phyloP scores from a whole-genome alignment of 2,797 vertebrate species.

The Pipistrellus pipistrellus region DNA sequence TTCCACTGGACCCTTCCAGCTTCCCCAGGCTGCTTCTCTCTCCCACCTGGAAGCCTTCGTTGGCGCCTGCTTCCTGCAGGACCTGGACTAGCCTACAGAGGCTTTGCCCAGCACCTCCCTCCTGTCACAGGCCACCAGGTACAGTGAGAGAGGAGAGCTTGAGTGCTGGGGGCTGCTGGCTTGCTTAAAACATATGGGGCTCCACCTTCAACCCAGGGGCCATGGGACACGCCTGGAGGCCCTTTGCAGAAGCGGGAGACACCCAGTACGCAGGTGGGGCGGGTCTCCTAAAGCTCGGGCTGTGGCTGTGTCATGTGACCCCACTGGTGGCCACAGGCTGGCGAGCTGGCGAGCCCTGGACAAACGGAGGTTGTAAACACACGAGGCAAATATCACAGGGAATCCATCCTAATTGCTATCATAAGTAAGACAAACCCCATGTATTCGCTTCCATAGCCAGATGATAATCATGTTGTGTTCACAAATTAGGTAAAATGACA shows the following conservation, averaged over 20 bases:
- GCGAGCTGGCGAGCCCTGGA: not conserved
- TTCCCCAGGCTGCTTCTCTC: not conserved
- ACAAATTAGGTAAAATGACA: conserved; percentile 1
- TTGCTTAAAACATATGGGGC: not conserved
- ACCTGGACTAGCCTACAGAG: not conserved
- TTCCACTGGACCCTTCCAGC: not conserved
- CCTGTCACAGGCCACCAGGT: not conserved
- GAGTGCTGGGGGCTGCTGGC: not conserved
- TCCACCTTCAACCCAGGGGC: not conserved
- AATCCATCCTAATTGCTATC: not conserved
- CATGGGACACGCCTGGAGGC: not conserved
- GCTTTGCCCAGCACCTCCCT: not conserved
- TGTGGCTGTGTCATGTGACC: too few relatives aligned
- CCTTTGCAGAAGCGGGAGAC: not conserved
- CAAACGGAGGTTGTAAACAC: not conserved
- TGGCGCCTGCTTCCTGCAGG: not conserved
- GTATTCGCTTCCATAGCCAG: not conserved
- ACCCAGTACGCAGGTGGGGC: not conserved
- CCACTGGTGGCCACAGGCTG: not conserved
- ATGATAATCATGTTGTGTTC: not conserved
- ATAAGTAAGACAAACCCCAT: not conserved
- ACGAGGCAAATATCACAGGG: not conserved
- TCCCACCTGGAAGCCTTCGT: not conserved
- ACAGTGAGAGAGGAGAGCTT: not conserved
- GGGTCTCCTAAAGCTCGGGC: not conserved